Conservation (phyloP, 2,888 invertebrate species). For the Apotomis turbidana region DNA sequence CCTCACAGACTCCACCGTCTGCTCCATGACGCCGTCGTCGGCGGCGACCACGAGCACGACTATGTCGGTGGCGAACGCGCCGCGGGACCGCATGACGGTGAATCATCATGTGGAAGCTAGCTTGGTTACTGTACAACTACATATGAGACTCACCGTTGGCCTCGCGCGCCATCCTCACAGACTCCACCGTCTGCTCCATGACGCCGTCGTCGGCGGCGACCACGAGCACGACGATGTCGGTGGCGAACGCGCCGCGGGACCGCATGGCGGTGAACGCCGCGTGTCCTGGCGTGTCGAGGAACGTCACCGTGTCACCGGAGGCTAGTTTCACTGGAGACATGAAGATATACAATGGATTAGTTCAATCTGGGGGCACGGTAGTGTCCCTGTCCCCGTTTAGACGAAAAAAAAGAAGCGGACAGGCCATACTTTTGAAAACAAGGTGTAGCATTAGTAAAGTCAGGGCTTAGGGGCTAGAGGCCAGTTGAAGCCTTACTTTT, state of each 20-base stretch:
- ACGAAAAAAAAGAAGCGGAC: too few species aligned
- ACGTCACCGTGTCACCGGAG: constrained; percentile 92
- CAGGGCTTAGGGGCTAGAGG: too few species aligned
- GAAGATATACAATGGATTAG: background rate
- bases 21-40: constrained; percentile 99
- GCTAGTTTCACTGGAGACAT: constrained; percentile 82
- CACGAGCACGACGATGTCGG: constrained; percentile 97
- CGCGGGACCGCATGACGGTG: constrained; percentile 90
- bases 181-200: constrained; percentile 98
- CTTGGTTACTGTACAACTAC: too few species aligned
- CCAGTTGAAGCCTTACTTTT: too few species aligned
- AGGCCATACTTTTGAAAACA: too few species aligned
- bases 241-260: constrained; percentile 95
- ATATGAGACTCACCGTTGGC: constrained; percentile 83
- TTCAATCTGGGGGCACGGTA: too few species aligned
- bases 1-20: constrained; percentile 75
- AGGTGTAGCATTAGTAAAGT: too few species aligned
- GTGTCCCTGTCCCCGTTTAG: too few species aligned
- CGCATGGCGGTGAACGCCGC: constrained; percentile 98
- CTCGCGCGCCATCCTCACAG: constrained; percentile 92
- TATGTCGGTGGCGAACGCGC: constrained; percentile 88
- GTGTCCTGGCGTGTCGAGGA: constrained; percentile 99
- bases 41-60: constrained; percentile 89
- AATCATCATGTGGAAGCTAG: constrained; percentile 81
- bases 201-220: constrained; percentile 99